Base-by-base conservation (phyloP, 2,113 vertebrate species). In the Sapajus apella region DNA sequence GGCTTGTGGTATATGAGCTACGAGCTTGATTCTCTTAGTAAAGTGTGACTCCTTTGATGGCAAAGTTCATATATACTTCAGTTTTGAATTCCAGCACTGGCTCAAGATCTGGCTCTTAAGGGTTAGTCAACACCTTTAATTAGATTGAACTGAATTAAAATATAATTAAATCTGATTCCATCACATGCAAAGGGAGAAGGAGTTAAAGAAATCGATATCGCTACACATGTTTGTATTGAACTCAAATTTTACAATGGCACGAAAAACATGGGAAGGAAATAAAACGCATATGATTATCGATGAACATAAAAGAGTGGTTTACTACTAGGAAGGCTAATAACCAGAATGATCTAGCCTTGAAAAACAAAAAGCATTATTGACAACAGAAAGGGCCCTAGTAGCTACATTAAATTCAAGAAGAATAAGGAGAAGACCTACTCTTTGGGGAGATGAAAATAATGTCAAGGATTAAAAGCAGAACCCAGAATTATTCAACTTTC, bases 211-310 rank as follows among this genome's bases (percentile, higher is more conserved):
- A 90, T 23, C 23, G 7, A 55, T 17, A 58, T 25, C 3, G 23
- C 12, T 79, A 80, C 2, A 6, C 5, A 35, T 75, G 27, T 72
- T 73, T 21, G 32, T 82, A 25, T 25, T 3, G 5, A 91, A 79
- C n/a, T 93, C 12, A 82, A 91, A 66, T 50, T 90, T 92, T 90
- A 56, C 92, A 97, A 93, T 43, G 55, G 30, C 20, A 89, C 64
- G 1, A 37, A 81, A 83, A 61, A 81, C 43, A 58, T 32, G 18
- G 11, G 35, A 4, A 56, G 8, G 17, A 64, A 91, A 66, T 87
- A 75, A 86, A 93, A 91, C 25, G 0, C 10, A 32, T 27, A 17
- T 37, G 18, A 72, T 23, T 58, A n/a, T 70, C 12, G 30, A 80
- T 30, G 4, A 20, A 94, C 5, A 40, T 86, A 75, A 45, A 56